phyloP scores from a whole-genome alignment of 2,797 vertebrate species.

The Rhinella marina region DNA sequence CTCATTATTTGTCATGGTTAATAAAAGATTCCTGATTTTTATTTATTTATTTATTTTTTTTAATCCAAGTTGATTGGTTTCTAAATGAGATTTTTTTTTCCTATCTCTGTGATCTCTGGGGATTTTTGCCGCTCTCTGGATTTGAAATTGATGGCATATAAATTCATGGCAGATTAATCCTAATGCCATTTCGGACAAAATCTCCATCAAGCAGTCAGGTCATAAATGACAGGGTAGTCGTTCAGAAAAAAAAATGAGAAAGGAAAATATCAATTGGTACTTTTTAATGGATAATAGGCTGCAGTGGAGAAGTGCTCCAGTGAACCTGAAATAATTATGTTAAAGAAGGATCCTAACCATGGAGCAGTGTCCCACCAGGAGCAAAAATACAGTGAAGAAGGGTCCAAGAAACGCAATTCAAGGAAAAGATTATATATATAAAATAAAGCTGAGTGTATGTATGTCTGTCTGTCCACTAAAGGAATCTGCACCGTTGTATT shows the following conservation, averaged over 20 bases:
- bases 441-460: too few relatives aligned
- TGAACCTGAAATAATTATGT: constrained; percentile 40
- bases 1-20: constrained; percentile 39
- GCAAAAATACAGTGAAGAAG: neutral
- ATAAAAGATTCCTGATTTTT: constrained; percentile 7
- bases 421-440: too few relatives aligned
- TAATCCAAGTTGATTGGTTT: constrained; percentile 37
- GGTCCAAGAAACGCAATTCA: neutral
- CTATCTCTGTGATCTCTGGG: constrained; percentile 15
- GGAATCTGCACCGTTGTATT: too few relatives aligned
- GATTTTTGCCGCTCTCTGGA: constrained; percentile 19
- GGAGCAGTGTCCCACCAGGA: constrained; percentile 4
- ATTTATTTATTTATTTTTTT: constrained; percentile 3
- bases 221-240: constrained; percentile 47
- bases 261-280: constrained; percentile 19
- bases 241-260: constrained; percentile 33
- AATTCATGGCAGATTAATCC: constrained; percentile 56
- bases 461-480: too few relatives aligned
- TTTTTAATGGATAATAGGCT: constrained; percentile 35
- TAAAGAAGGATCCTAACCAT: constrained; percentile 1
- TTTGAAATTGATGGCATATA: constrained; percentile 49
- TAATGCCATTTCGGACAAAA: constrained; percentile 53
- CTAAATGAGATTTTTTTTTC: constrained; percentile 26
- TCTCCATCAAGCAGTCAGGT: constrained; percentile 43
- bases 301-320: neutral